These are phyloP conservation scores for Physeter macrocephalus DNA, from an alignment of 2,113 vertebrate species.

Conservation along the genomic window DNA sequence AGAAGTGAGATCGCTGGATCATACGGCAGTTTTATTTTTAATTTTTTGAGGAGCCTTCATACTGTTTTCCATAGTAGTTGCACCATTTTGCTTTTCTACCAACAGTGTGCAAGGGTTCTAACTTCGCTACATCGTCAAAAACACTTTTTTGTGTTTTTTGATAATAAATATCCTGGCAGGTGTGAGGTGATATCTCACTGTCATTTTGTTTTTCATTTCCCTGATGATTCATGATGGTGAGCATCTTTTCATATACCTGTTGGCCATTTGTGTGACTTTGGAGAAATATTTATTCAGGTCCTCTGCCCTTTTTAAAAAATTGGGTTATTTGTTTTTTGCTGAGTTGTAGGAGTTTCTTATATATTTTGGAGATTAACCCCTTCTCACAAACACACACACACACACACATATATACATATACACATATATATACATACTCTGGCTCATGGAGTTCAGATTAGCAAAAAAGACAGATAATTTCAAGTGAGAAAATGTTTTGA, in stretches of 20 bases:
- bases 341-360: neutral
- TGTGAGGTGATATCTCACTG: neutral
- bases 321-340: neutral
- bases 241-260: neutral
- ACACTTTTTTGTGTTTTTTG: neutral
- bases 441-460: neutral
- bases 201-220: neutral
- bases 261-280: neutral
- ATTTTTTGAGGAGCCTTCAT: neutral
- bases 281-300: neutral
- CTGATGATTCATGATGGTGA: neutral
- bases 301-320: neutral
- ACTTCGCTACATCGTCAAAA: neutral
- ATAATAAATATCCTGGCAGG: neutral
- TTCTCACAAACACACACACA: neutral
- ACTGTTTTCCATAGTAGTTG: neutral
- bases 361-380: neutral
- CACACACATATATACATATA: neutral
- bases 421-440: neutral
- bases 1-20: neutral
- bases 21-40: neutral
- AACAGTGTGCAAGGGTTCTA: neutral
- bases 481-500: neutral
- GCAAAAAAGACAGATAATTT: neutral
- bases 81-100: neutral